Evolutionary conservation across 1,140 invertebrate genomes (phyloP), one percentile per base, ranked within the genome.

Genomic region (Venturia canescens): DNA sequence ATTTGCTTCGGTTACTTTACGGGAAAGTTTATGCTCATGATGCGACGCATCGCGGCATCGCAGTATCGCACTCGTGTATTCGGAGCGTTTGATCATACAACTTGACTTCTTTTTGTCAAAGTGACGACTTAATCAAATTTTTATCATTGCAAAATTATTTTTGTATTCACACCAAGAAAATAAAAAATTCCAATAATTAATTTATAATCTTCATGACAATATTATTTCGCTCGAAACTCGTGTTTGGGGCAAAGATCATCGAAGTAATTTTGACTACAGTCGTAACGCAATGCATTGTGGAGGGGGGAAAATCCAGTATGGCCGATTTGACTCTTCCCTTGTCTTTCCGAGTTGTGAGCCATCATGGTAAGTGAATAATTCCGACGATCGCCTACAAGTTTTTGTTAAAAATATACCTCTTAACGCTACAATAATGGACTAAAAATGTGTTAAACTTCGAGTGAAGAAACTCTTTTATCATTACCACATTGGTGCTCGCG

Each of bases 301-400:
- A 69, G 21, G 53, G 15, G 26, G 34, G 48, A 69, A 13, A 27
- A 78, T 27, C 29, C 66, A 69, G 38, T 9, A 87, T 86, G 84
- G 84, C 74, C 34, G 34, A 57, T 11, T 2, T 1, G 13, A 29
- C 7, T 79, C 75, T 87, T 88, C 87, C 88, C 72, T 72, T 85
- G 79, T 86, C 87, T 86, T 88, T 86, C 67, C 60, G 44, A 81
- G 48, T 76, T 21, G 79, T 83, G 69, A 74, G 84, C 79, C 86
- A 88, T 79, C 86, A 89, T 89, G 88, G 88, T 89, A 80, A 87
- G 88, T 86, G 79, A 21, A 57, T 77, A 72, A 15, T 11, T 23
- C 44, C n/a, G 71, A 31, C 75, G 70, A 53, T 29, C 57, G 15
- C 57, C 71, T 5, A 4, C 23, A 29, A 50, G 16, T 29, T 74